A percentile compares a stretch with the other conserved stretches of the same genome.
These are phyloP conservation scores for Rhea pennata DNA, from an alignment of 2,113 vertebrate species.

Conservation along the genomic window DNA sequence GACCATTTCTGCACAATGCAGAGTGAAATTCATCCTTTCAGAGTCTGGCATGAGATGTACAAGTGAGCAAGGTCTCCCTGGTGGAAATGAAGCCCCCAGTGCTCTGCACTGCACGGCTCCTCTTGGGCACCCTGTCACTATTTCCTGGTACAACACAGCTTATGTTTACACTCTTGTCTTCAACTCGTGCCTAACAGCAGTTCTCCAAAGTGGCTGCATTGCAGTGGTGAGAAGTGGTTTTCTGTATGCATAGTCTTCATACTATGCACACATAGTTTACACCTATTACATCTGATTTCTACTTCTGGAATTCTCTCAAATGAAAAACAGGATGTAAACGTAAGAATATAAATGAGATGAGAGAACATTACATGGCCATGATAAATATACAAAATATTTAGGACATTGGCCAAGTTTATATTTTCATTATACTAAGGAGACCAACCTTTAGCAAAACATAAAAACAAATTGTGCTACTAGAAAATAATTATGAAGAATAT, in stretches of 20 bases:
- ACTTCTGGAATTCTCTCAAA: not conserved
- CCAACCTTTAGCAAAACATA: not conserved
- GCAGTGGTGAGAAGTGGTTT: accelerated
- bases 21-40: accelerated
- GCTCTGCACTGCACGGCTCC: not conserved
- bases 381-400: accelerated
- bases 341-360: not conserved
- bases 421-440: not conserved
- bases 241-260: accelerated
- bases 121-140: accelerated
- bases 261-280: too few species aligned
- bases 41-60: accelerated
- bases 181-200: not conserved
- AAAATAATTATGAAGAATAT: not conserved
- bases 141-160: not conserved
- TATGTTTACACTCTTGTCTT: not conserved
- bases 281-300: not conserved
- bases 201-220: accelerated
- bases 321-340: not conserved
- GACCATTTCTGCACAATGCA: not conserved
- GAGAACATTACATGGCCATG: not conserved
- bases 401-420: accelerated
- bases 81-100: not conserved
- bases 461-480: not conserved
- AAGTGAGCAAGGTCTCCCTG: accelerated